Evolutionary conservation across 2,888 invertebrate species (phyloP), one percentile per base, ranked within the genome.

Genomic region (Phania funesta): DNA sequence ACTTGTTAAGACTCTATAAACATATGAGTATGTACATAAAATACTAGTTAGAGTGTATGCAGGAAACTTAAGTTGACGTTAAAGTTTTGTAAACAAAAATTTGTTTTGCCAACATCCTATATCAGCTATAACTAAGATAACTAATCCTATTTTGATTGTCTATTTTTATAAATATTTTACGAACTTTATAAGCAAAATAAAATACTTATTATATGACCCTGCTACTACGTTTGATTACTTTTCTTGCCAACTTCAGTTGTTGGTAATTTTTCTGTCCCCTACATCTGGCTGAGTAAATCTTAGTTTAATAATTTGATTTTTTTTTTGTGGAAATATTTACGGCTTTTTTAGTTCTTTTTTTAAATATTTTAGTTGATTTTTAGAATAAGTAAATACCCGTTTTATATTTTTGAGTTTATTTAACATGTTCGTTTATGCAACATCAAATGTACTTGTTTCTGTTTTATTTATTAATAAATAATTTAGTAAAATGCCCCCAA

Each of bases 21-120:
- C 35, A 60, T 18, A 50, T 50, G 26, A 60, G 18, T 24, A n/a
- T 32, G 7, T 24, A 20, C 3, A 41, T 11, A 18, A 9, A 26
- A 41, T 20, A 26, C 20, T 54, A 41, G 41, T 54, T 41, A 29
- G 24, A 32, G 29, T 18, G 52, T 44, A 29, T 60, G 35, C 60
- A 75, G 82, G 64, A 82, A 82, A 82, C 68, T 82, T 74, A 54
- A 50, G 74, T 70, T 82, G 82, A 82, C 68, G 78, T 78, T 75
- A 71, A 78, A 82, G 64, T 78, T 82, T 78, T 64, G 74, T 71
- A 78, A 82, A 75, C 76, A 76, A 60, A 67, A 76, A 41, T 67
- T 76, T 70, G 6, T 52, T 44, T 54, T 77, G 35, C 46, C 54
- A 56, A 46, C 52, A 79, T 79, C n/a, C 50, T 54, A 48, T 4